Percentiles rank a stretch among this genome's conserved stretches.
Conservation (phyloP, 2,113 vertebrate genomes). For the Azemiops feae region DNA sequence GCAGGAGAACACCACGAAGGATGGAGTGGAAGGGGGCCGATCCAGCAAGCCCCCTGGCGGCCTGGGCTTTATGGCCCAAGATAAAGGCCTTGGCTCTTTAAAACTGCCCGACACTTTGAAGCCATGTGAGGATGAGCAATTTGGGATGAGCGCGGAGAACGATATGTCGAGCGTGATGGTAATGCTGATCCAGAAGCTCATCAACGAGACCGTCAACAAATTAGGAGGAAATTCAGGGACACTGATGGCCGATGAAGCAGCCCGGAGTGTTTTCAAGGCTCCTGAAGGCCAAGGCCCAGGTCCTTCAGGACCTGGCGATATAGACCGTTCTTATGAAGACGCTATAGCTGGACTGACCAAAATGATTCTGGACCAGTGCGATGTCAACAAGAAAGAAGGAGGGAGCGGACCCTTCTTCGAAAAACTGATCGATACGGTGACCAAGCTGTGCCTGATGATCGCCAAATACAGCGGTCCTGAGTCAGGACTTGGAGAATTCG, state of each 20-base stretch:
- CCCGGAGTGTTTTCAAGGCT: background rate
- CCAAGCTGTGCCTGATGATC: constrained; percentile 61
- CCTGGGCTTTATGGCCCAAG: constrained; percentile 17
- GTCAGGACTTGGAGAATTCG: constrained; percentile 47
- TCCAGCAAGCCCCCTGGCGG: constrained; percentile 11
- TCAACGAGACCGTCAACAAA: constrained; percentile 31
- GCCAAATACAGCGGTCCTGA: constrained; percentile 60
- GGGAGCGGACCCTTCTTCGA: constrained; percentile 40
- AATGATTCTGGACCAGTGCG: constrained; percentile 36
- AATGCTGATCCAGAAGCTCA: constrained; percentile 9
- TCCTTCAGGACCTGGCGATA: background rate
- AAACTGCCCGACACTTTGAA: constrained; percentile 4
- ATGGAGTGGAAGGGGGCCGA: background rate
- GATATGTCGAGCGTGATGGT: background rate
- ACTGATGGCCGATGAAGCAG: constrained; percentile 5
- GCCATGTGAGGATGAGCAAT: constrained; percentile 20
- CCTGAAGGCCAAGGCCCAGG: background rate
- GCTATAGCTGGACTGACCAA: constrained; percentile 41
- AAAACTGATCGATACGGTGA: constrained; percentile 56
- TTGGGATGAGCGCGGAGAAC: constrained; percentile 7
- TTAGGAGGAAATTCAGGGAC: constrained; percentile 7
- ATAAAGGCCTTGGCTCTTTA: background rate
- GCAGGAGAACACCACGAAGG: constrained; percentile 33
- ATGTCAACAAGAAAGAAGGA: constrained; percentile 34
- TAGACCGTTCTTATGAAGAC: constrained; percentile 20